Conservation (phyloP, 2,888 invertebrate genomes). For the Polydrusus cervinus region DNA sequence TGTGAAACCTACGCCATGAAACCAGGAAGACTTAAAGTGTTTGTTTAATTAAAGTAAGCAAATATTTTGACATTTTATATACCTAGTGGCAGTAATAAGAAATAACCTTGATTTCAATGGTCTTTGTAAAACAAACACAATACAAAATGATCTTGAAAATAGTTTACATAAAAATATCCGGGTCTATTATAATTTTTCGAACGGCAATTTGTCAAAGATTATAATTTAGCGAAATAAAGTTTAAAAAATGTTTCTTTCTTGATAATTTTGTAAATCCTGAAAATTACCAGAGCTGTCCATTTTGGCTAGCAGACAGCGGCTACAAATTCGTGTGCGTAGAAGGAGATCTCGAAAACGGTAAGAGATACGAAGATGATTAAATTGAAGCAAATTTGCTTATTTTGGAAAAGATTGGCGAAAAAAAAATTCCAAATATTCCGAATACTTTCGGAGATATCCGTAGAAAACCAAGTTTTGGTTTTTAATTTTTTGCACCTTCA, state of each 20-base stretch:
- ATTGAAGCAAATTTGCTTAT: no score
- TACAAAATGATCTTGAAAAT: not conserved
- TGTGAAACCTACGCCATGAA: not conserved
- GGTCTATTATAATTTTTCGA: not conserved
- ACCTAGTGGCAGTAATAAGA: not conserved
- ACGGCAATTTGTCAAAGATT: not conserved
- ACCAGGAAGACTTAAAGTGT: not conserved
- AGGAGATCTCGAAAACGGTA: no score
- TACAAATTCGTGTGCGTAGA: no score
- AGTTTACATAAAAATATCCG: not conserved
- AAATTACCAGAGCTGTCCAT: no score
- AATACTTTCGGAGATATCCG: no score
- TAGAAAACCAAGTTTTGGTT: no score
- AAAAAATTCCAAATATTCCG: no score
- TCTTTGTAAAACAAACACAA: slow-evolving; percentile 2
- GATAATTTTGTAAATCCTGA: not conserved
- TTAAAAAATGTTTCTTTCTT: not conserved
- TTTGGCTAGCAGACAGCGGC: no score
- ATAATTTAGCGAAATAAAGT: no score
- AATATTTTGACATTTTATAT: slow-evolving; percentile 3
- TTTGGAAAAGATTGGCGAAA: no score
- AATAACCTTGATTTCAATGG: not conserved
- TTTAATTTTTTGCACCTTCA: no score
- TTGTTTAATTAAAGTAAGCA: not conserved
- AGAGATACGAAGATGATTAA: no score